These are phyloP conservation scores for Drosophila kurseongensis DNA, from an alignment of 1,140 invertebrate species.

Conservation along the genomic window DNA sequence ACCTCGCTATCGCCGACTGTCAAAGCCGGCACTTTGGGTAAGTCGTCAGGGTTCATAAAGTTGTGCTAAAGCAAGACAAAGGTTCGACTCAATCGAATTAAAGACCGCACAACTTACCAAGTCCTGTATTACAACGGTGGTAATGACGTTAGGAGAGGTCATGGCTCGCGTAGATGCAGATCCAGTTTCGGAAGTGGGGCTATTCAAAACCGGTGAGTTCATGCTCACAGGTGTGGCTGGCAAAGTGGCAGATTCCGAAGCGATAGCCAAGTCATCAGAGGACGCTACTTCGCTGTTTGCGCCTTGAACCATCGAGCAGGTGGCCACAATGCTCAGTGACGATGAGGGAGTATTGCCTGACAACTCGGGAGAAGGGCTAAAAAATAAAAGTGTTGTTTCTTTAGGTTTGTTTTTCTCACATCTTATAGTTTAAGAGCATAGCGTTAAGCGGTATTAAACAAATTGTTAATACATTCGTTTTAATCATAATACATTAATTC, in stretches of 20 bases:
- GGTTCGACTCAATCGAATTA: not conserved
- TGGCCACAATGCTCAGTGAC: slow-evolving; percentile 55
- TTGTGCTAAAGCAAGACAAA: slow-evolving; percentile 30
- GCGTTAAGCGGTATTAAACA: too few relatives aligned
- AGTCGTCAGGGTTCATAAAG: slow-evolving; percentile 45
- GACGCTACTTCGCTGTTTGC: slow-evolving; percentile 19
- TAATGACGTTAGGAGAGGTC: slow-evolving; percentile 61
- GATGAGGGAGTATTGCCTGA: slow-evolving; percentile 39
- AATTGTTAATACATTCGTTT: too few relatives aligned
- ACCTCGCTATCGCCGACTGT: slow-evolving; percentile 44
- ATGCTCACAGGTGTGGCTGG: slow-evolving; percentile 52
- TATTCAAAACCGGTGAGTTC: slow-evolving; percentile 43
- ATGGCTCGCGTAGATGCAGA: slow-evolving; percentile 63
- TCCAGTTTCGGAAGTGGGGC: slow-evolving; percentile 58
- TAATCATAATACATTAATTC: too few relatives aligned
- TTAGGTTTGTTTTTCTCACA: not conserved
- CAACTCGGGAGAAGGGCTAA: slow-evolving; percentile 48
- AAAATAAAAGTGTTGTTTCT: slow-evolving; percentile 8
- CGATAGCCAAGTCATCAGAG: slow-evolving; percentile 34
- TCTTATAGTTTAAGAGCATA: too few relatives aligned
- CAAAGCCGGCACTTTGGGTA: slow-evolving; percentile 50
- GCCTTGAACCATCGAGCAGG: slow-evolving; percentile 54
- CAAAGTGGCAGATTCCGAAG: slow-evolving; percentile 48
- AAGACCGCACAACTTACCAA: slow-evolving; percentile 33
- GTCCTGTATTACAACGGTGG: slow-evolving; percentile 62